These are phyloP conservation scores for Gila orcuttii DNA, from an alignment of 2,113 vertebrate genomes.

Conservation along the genomic window DNA sequence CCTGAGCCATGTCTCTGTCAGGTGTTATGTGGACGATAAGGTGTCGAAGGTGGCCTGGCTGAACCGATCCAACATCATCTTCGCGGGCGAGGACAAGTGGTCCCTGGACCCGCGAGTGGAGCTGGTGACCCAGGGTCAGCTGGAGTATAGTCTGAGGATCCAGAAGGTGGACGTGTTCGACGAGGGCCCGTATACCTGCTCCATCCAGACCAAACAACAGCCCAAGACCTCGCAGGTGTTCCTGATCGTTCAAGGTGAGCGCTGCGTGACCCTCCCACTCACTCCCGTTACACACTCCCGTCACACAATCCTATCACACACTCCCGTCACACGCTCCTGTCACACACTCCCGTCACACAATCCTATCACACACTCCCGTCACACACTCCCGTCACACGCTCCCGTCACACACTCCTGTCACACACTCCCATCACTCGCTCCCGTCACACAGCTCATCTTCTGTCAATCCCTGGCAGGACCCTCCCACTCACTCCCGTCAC, in stretches of 20 bases:
- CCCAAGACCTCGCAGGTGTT: conserved; percentile 96
- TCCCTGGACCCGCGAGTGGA: conserved; percentile 96
- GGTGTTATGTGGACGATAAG: conserved; percentile 98
- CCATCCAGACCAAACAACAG: conserved; percentile 95
- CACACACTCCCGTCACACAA: neutral
- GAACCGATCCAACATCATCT: conserved; percentile 99
- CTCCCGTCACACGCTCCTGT: too few species aligned
- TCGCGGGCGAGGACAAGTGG: conserved; percentile 97
- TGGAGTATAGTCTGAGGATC: conserved; percentile 98
- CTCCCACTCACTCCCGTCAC: too few species aligned
- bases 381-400: too few species aligned
- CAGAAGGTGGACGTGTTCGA: conserved; percentile 98
- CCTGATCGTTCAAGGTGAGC: conserved; percentile 97
- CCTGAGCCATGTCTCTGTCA: conserved; percentile 60
- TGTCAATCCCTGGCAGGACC: too few species aligned
- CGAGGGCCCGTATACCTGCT: conserved; percentile 96
- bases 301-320: too few species aligned
- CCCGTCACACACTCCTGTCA: too few species aligned
- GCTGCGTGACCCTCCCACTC: too few species aligned
- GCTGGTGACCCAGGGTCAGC: conserved; percentile 92
- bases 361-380: too few species aligned
- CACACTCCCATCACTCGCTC: neutral
- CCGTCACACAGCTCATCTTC: too few species aligned
- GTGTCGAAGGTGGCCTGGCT: conserved; percentile 98
- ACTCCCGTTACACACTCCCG: neutral